A percentile compares a stretch with the other conserved stretches of the same genome.
These are phyloP conservation scores for Steatornis caripensis DNA, from an alignment of 2,113 vertebrate species.

Conservation along the genomic window DNA sequence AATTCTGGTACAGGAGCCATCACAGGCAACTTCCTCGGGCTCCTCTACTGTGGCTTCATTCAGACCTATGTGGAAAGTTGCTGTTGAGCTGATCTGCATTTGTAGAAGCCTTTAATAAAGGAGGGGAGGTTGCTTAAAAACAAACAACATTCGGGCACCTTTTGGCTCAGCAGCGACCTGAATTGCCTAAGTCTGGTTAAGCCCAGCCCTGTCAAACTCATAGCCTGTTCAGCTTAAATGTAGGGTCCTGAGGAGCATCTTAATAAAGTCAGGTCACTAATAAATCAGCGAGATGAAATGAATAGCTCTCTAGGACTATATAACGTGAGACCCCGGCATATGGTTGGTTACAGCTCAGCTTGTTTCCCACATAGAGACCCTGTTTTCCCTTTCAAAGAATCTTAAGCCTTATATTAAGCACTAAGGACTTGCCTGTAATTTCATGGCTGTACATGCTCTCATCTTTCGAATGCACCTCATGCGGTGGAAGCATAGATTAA, in stretches of 20 bases:
- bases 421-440: background rate
- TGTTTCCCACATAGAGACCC: fast-evolving
- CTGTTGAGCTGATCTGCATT: background rate
- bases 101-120: background rate
- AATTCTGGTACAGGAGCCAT: background rate
- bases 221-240: background rate
- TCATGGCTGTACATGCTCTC: background rate
- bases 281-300: background rate
- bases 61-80: background rate
- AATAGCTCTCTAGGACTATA: background rate
- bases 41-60: background rate
- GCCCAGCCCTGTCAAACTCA: background rate
- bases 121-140: background rate
- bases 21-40: background rate
- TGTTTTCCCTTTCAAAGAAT: background rate
- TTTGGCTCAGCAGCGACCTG: background rate
- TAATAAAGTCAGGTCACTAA: background rate
- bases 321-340: background rate
- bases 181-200: background rate
- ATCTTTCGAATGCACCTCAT: background rate
- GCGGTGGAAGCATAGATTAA: background rate
- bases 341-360: background rate
- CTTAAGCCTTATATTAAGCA: background rate
- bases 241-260: background rate
- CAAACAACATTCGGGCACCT: background rate